A percentile compares a stretch with the other conserved stretches of the same genome.
These are phyloP conservation scores for Aporrectodea caliginosa DNA, from an alignment of 1,140 invertebrate genomes.

Conservation along the genomic window DNA sequence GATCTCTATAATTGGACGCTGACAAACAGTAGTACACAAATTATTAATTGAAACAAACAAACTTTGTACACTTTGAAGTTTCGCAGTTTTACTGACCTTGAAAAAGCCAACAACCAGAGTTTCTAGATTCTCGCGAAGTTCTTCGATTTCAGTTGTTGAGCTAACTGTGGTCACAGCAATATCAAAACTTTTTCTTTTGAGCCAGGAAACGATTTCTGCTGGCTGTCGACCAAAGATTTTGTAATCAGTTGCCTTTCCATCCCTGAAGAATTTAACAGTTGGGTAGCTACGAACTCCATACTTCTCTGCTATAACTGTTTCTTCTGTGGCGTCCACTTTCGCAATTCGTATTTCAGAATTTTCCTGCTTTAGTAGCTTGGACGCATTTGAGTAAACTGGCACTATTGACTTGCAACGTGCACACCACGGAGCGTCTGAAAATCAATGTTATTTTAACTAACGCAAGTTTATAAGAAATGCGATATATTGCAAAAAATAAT, in stretches of 20 bases:
- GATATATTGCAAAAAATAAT: too few relatives aligned
- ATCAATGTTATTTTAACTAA: too few relatives aligned
- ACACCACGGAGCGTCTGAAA: not conserved
- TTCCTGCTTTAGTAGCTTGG: not conserved
- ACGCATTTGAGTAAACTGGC: not conserved
- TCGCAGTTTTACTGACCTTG: not conserved
- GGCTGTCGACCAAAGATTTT: not conserved
- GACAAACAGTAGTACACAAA: too few relatives aligned
- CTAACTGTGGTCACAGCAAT: not conserved
- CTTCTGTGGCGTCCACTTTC: not conserved
- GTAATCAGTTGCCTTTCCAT: not conserved
- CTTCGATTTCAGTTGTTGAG: not conserved
- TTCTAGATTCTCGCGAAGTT: not conserved
- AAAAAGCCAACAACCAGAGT: not conserved
- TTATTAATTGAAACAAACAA: too few relatives aligned
- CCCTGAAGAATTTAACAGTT: not conserved
- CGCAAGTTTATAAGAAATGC: not conserved
- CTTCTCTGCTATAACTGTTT: not conserved
- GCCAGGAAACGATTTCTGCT: not conserved
- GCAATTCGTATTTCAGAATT: not conserved
- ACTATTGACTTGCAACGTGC: not conserved
- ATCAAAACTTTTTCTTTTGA: not conserved
- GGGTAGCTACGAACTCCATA: not conserved
- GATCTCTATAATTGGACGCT: too few relatives aligned
- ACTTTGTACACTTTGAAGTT: too few relatives aligned